Conservation (phyloP, 2,888 invertebrate species). For the Pterobdella sp. region DNA sequence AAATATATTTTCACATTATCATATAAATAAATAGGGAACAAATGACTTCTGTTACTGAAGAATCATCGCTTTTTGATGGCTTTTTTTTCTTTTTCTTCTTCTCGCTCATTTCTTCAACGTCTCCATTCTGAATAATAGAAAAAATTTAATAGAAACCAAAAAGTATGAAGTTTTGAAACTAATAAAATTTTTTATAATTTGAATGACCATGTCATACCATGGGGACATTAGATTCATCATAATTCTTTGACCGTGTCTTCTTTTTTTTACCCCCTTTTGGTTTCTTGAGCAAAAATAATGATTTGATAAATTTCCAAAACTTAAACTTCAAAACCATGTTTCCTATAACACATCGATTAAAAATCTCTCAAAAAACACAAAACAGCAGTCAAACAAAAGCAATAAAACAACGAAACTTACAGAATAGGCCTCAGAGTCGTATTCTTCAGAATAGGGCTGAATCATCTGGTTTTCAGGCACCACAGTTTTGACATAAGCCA, state of each 20-base stretch:
- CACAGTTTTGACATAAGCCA: conserved; percentile 39
- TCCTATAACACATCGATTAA: too few relatives aligned
- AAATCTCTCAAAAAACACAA: neutral
- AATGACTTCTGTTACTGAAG: neutral
- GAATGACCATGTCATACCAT: too few relatives aligned
- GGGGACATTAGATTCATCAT: too few relatives aligned
- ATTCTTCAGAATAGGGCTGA: too few relatives aligned
- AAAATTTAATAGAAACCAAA: neutral
- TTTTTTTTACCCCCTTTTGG: neutral
- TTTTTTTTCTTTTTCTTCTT: neutral
- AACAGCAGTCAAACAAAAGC: neutral
- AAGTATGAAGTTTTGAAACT: neutral
- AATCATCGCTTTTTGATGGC: neutral
- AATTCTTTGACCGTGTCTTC: neutral
- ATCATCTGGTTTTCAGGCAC: conserved; percentile 29
- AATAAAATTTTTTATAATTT: too few relatives aligned
- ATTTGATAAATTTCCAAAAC: too few relatives aligned
- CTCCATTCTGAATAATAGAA: too few relatives aligned
- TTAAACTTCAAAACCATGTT: too few relatives aligned
- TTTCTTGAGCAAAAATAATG: too few relatives aligned
- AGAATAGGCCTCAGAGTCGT: too few relatives aligned
- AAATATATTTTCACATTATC: neutral
- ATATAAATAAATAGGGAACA: neutral
- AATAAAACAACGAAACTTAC: too few relatives aligned
- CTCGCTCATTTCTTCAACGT: neutral